Percentiles rank a stretch among this genome's conserved stretches.
Evolutionary conservation across 2,888 invertebrate species (phyloP).

Genomic region (Hyposoter didymator): DNA sequence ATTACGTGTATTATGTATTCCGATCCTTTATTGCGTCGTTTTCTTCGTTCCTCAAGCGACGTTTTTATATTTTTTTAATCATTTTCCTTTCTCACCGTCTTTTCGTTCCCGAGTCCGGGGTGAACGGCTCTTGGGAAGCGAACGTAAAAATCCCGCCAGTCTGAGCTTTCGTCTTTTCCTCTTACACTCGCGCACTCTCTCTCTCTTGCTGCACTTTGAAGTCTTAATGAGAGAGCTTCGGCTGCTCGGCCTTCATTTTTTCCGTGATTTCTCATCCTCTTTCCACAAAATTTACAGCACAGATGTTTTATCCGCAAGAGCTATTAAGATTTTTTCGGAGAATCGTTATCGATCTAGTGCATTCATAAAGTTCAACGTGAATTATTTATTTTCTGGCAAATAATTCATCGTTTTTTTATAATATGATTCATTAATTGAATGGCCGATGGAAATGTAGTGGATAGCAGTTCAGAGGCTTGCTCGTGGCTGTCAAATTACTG

Average conservation of each 20-base stretch:
- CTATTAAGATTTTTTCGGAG: conserved; percentile 8
- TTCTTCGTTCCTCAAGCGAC: conserved; percentile 5
- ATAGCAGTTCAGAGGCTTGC: not conserved
- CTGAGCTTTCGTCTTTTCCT: conserved; percentile 31
- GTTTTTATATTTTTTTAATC: conserved; percentile 32
- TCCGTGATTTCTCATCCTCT: conserved; percentile 11
- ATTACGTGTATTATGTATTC: conserved; percentile 32
- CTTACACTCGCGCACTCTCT: not conserved
- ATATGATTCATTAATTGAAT: not conserved
- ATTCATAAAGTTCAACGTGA: not conserved
- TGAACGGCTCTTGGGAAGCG: conserved; percentile 16
- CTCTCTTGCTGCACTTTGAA: conserved; percentile 40
- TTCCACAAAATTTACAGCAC: conserved; percentile 16
- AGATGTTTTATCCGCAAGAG: not conserved
- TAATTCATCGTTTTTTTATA: not conserved
- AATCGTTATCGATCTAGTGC: not conserved
- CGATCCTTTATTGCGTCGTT: conserved; percentile 28
- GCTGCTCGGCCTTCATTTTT: conserved; percentile 11
- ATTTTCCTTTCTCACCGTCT: conserved; percentile 39
- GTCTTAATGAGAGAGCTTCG: conserved; percentile 55
- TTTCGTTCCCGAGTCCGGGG: conserved; percentile 8
- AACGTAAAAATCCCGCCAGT: conserved; percentile 27
- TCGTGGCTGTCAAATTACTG: not conserved
- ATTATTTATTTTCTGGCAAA: not conserved
- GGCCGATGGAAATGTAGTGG: not conserved